Evolutionary conservation across 2,797 vertebrate genomes (phyloP).

Genomic region (Calcarius lapponicus): DNA sequence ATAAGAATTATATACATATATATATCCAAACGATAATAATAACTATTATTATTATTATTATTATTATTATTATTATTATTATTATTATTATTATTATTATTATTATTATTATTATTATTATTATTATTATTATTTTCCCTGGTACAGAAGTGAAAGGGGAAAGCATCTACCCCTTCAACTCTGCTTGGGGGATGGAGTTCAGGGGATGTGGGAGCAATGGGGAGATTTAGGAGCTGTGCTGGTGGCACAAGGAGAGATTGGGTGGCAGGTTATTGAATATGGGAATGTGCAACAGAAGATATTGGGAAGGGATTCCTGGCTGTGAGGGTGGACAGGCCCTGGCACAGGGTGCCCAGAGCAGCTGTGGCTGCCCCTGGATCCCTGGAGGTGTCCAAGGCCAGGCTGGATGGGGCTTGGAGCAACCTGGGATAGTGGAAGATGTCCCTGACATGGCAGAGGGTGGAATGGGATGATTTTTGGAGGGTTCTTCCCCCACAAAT

Average conservation of each 20-base stretch:
- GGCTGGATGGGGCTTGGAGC: rapidly evolving
- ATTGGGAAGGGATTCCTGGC: background rate
- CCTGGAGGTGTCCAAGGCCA: background rate
- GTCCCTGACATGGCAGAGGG: background rate
- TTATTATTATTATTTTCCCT: background rate
- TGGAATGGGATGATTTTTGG: background rate
- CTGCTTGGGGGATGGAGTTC: background rate
- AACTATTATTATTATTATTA: too few relatives aligned
- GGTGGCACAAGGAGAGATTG: background rate
- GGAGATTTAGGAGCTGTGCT: background rate
- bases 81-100: too few relatives aligned
- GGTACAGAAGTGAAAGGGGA: background rate
- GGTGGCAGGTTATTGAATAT: background rate
- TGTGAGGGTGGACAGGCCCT: rapidly evolving
- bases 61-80: too few relatives aligned
- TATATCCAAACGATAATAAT: too few relatives aligned
- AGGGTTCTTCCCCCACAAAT: background rate
- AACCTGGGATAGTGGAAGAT: rapidly evolving
- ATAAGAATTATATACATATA: too few relatives aligned
- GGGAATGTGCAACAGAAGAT: background rate
- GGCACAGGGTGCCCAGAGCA: too few relatives aligned
- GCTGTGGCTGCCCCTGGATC: background rate
- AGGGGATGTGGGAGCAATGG: background rate
- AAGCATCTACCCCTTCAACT: background rate
- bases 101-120: too few relatives aligned